Conservation (phyloP, 1,140 invertebrate species). For the Pararge aegeria region DNA sequence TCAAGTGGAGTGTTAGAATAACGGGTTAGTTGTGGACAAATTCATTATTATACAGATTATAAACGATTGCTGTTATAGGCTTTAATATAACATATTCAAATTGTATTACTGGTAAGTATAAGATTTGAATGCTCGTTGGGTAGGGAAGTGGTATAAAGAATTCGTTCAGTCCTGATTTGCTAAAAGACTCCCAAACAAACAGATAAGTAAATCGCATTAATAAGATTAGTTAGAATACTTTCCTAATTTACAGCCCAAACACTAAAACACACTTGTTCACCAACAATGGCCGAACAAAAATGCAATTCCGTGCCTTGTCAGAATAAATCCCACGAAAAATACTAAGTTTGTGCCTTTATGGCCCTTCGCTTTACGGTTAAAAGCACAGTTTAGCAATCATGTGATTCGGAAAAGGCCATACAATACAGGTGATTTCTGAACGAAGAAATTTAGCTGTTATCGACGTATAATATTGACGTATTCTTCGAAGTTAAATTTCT, state of each 20-base stretch:
- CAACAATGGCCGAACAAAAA: slow-evolving; percentile 61
- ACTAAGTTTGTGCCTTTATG: slow-evolving; percentile 62
- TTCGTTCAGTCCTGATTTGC: too few relatives aligned
- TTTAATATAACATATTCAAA: too few relatives aligned
- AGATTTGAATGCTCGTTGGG: too few relatives aligned
- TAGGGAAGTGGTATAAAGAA: too few relatives aligned
- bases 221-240: slow-evolving; percentile 1
- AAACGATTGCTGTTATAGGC: too few relatives aligned
- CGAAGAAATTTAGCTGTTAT: too few relatives aligned
- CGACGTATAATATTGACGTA: too few relatives aligned
- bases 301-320: slow-evolving; percentile 68
- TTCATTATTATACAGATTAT: not conserved
- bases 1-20: not conserved
- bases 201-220: not conserved
- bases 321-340: slow-evolving; percentile 66
- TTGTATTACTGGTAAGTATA: too few relatives aligned
- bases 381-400: slow-evolving; percentile 1
- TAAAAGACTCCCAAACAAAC: not conserved
- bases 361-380: slow-evolving; percentile 20
- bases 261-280: slow-evolving; percentile 47
- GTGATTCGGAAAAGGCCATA: not conserved
- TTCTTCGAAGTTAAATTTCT: too few relatives aligned
- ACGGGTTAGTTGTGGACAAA: not conserved
- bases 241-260: slow-evolving; percentile 21
- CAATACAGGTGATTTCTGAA: too few relatives aligned